Percentiles rank a stretch among this genome's conserved stretches.
Evolutionary conservation across 2,113 vertebrate genomes (phyloP).

Genomic region (Garra rufa): DNA sequence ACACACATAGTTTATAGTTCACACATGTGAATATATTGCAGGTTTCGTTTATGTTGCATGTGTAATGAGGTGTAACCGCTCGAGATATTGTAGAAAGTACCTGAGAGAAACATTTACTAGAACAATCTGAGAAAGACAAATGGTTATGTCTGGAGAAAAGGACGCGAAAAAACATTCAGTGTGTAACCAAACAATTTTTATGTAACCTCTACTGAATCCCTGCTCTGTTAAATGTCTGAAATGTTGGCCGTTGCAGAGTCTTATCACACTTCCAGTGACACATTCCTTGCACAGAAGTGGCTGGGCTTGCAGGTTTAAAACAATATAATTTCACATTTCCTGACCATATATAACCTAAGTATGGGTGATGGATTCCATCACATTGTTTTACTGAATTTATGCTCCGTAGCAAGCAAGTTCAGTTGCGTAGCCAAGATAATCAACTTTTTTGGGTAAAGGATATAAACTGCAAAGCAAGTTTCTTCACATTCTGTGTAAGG

Average conservation of each 20-base stretch:
- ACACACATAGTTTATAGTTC: slow-evolving; percentile 20
- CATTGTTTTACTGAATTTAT: not conserved
- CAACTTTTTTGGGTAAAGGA: not conserved
- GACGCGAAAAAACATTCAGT: not conserved
- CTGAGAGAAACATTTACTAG: not conserved
- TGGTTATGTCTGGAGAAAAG: not conserved
- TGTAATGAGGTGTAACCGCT: not conserved
- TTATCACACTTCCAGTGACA: not conserved
- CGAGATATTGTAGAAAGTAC: not conserved
- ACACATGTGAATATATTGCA: slow-evolving; percentile 9
- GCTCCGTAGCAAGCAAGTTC: not conserved
- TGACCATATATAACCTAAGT: slow-evolving; percentile 33
- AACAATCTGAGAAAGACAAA: not conserved
- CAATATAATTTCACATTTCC: slow-evolving; percentile 21
- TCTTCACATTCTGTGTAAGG: not conserved
- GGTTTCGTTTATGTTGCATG: not conserved
- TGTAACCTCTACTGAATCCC: not conserved
- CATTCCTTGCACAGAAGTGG: not conserved
- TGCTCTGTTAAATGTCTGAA: not conserved
- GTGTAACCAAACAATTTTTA: not conserved
- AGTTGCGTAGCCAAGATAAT: not conserved
- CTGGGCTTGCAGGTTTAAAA: slow-evolving; percentile 37
- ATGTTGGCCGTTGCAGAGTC: slow-evolving; percentile 8
- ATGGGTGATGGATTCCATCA: not conserved
- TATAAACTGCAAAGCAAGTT: not conserved